Base-by-base conservation (phyloP, 2,888 invertebrate genomes). In the Eucera pruinosa region DNA sequence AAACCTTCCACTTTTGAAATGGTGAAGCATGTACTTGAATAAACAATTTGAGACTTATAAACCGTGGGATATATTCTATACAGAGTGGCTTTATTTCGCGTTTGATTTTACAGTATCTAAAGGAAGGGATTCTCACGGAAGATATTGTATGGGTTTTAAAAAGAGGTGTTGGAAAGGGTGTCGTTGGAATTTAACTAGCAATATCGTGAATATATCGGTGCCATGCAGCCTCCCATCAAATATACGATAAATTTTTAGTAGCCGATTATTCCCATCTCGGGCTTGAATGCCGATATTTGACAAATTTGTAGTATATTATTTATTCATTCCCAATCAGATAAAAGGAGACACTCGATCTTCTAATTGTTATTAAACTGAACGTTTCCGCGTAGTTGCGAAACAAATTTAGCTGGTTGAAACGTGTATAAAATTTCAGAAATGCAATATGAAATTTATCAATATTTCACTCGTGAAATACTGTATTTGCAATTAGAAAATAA, bases 101-200 rank as follows among this genome's bases (percentile, higher is more conserved):
- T 66, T 41, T 20, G 23, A 50, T 57, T 57, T 33, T 43, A 66
- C 25, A 52, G 15, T 58, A 33, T 36, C 7, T 39, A 11, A 23
- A 36, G 45, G 47, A 7, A 48, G 33, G 25, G 9, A 39, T 20
- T 45, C 43, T 23, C 11, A 30, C 30, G 33, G 5, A n/a, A 11
- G 27, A 39, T 39, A 39, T 60, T 23, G 54, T 45, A 60, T 23
- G 25, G 36, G 50, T 33, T 45, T 50, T 43, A 20, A 41, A 41
- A 25, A 36, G 45, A 68, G 45, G 18, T 20, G 47, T n/a, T n/a
- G 13, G 45, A 9, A 55, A 47, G 27, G 4, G 25, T 30, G 54
- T 41, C 72, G 47, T 68, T 73, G 15, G 30, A 68, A 61, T 73
- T 68, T 73, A 72, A 72, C 68, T 72, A 60, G 68, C 72, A 68